These are phyloP conservation scores for Antheraea mylitta DNA, from an alignment of 1,140 invertebrate genomes.

Conservation along the genomic window DNA sequence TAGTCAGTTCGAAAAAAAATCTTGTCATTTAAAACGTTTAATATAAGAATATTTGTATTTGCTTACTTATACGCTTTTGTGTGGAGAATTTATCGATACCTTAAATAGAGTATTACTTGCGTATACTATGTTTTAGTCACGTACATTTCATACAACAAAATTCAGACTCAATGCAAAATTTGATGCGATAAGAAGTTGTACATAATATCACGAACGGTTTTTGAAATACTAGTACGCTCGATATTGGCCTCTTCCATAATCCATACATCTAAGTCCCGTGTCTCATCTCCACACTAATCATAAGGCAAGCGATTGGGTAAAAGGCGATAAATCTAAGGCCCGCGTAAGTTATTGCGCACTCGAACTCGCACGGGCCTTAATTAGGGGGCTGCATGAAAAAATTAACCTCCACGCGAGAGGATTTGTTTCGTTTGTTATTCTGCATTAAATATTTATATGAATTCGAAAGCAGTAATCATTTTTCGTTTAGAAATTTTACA, in stretches of 20 bases:
- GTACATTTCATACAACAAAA: too few species aligned
- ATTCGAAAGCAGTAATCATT: background rate
- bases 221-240: background rate
- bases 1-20: too few species aligned
- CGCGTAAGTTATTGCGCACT: slow-evolving; percentile 39
- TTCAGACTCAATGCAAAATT: too few species aligned
- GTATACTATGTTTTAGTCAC: too few species aligned
- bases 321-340: slow-evolving; percentile 39
- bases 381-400: slow-evolving; percentile 13
- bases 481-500: background rate
- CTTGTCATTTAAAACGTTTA: too few species aligned
- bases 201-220: too few species aligned
- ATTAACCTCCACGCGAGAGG: background rate
- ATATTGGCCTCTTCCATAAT: background rate
- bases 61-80: too few species aligned
- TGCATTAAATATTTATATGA: background rate
- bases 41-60: too few species aligned
- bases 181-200: too few species aligned
- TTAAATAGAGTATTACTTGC: too few species aligned
- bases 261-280: background rate
- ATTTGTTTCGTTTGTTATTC: background rate
- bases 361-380: slow-evolving; percentile 12
- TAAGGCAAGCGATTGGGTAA: slow-evolving; percentile 34
- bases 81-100: too few species aligned
- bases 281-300: slow-evolving; percentile 24